Percentiles rank a stretch among this genome's conserved stretches.
Conservation (phyloP, 2,797 vertebrate species). For the Macroramphosus scolopax region DNA sequence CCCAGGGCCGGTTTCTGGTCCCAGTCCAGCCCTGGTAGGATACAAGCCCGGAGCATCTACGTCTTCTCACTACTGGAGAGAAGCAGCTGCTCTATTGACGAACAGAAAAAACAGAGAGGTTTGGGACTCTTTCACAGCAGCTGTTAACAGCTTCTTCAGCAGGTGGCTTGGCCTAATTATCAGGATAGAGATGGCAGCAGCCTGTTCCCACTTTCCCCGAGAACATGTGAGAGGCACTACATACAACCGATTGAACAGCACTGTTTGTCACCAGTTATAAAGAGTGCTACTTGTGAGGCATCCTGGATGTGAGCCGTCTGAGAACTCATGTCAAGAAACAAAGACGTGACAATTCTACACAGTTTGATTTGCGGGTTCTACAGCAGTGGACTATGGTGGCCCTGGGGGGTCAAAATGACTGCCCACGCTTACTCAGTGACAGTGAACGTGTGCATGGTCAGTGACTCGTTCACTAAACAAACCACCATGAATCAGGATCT, state of each 20-base stretch:
- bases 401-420: too few relatives aligned
- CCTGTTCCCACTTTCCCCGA: constrained; percentile 32
- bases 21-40: constrained; percentile 24
- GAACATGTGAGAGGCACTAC: constrained; percentile 39
- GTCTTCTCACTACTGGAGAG: constrained; percentile 44
- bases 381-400: too few relatives aligned
- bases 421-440: too few relatives aligned
- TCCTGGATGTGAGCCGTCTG: too few relatives aligned
- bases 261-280: constrained; percentile 33
- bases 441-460: too few relatives aligned
- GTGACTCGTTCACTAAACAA: too few relatives aligned
- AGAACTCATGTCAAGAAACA: too few relatives aligned
- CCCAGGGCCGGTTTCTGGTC: too few relatives aligned
- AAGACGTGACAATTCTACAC: too few relatives aligned
- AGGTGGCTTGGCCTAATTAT: constrained; percentile 72
- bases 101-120: constrained; percentile 43
- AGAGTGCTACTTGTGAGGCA: constrained; percentile 35
- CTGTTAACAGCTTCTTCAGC: constrained; percentile 67
- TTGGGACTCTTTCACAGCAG: constrained; percentile 57
- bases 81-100: constrained; percentile 68
- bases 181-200: constrained; percentile 52
- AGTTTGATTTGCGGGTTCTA: too few relatives aligned
- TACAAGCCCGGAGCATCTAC: constrained; percentile 24
- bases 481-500: too few relatives aligned
- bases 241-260: constrained; percentile 22